phyloP scores from a whole-genome alignment of 2,797 vertebrate species.

The Acrossocheilus wenchowensis region DNA sequence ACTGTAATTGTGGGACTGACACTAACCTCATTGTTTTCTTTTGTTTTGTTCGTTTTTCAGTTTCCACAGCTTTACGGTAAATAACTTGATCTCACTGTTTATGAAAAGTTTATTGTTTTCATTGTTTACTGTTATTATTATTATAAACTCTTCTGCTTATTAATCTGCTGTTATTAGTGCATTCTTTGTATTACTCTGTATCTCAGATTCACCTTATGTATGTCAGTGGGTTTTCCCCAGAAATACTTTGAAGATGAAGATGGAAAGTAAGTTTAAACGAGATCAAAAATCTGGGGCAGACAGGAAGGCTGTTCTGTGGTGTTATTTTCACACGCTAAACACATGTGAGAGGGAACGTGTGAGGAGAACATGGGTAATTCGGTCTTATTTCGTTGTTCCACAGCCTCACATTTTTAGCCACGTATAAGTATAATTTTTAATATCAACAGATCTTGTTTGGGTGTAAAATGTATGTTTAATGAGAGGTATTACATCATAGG shows the following conservation, averaged over 20 bases:
- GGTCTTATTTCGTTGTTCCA: slow-evolving; percentile 1
- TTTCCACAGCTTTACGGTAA: slow-evolving; percentile 15
- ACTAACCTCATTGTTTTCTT: slow-evolving; percentile 1
- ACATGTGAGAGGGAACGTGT: slow-evolving; percentile 33
- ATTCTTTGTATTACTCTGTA: slow-evolving; percentile 19
- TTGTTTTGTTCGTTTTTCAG: neutral
- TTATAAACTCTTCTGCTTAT: neutral
- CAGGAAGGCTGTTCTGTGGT: slow-evolving; percentile 39
- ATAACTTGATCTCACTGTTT: neutral
- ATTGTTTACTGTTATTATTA: neutral
- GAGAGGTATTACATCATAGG: neutral
- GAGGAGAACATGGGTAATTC: slow-evolving; percentile 27
- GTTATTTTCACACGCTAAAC: slow-evolving; percentile 11
- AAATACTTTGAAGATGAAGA: slow-evolving; percentile 52
- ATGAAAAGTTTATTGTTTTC: neutral
- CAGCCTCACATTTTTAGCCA: neutral
- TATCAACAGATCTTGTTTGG: neutral
- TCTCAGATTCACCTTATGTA: neutral
- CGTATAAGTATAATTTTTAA: neutral
- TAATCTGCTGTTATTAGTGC: neutral
- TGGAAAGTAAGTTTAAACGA: slow-evolving; percentile 65
- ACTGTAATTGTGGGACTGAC: slow-evolving; percentile 1
- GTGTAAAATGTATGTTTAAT: neutral
- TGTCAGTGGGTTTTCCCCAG: slow-evolving; percentile 63
- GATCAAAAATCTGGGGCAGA: slow-evolving; percentile 47